A percentile compares a stretch with the other conserved stretches of the same genome.
These are phyloP conservation scores for Prochilodus magdalenae DNA, from an alignment of 2,113 vertebrate species.

Conservation along the genomic window DNA sequence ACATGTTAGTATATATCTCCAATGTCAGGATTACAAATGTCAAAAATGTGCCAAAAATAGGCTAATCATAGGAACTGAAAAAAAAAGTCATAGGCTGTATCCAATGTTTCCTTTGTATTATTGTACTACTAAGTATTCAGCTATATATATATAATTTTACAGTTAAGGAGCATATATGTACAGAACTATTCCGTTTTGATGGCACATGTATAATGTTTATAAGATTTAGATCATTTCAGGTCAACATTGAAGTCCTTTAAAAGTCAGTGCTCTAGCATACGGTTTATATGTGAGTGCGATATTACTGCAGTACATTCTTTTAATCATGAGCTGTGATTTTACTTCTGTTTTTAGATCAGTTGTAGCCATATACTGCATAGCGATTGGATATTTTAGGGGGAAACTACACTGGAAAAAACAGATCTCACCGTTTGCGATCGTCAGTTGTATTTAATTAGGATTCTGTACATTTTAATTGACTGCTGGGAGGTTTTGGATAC, in stretches of 20 bases:
- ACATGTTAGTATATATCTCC: conserved; percentile 57
- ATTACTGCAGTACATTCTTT: conserved; percentile 22
- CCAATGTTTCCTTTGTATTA: conserved; percentile 60
- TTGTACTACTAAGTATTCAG: conserved; percentile 37
- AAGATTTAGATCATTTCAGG: conserved; percentile 53
- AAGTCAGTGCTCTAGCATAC: conserved; percentile 45
- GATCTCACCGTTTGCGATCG: conserved; percentile 15
- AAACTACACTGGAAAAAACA: conserved; percentile 46
- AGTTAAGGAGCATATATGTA: background rate
- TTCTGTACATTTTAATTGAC: conserved; percentile 6
- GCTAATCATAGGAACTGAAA: conserved; percentile 47
- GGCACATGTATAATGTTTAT: conserved; percentile 44
- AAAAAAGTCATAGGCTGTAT: conserved; percentile 35
- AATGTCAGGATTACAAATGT: conserved; percentile 52
- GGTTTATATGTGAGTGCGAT: conserved; percentile 43
- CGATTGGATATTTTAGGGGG: background rate
- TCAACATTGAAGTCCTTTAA: conserved; percentile 44
- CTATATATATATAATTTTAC: background rate
- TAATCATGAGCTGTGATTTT: conserved; percentile 47
- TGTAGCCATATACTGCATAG: conserved; percentile 37
- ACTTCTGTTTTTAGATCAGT: conserved; percentile 35
- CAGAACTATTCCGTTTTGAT: background rate
- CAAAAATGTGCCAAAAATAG: conserved; percentile 73
- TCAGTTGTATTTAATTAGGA: conserved; percentile 9
- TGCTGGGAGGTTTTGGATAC: background rate